Percentiles rank a stretch among this genome's conserved stretches.
Conservation (phyloP, 2,888 invertebrate species). For the Ophion ellenae region DNA sequence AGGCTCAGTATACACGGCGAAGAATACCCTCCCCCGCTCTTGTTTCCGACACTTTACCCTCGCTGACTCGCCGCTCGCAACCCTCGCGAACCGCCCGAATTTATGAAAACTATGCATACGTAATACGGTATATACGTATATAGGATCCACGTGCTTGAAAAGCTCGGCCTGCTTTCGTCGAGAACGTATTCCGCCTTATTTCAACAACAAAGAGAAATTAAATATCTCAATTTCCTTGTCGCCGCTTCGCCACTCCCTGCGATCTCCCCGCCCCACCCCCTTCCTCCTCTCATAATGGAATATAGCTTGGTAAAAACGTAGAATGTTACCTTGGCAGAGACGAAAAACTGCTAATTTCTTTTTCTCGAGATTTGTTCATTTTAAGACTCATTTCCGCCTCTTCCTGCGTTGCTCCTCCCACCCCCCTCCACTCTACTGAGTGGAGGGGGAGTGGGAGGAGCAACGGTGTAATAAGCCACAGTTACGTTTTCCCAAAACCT, state of each 20-base stretch:
- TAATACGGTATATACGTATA: conserved; percentile 64
- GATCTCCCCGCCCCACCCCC: too few relatives aligned
- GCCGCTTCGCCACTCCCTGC: neutral
- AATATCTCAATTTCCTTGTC: conserved; percentile 24
- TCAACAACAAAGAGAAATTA: conserved; percentile 10
- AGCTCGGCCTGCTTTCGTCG: conserved; percentile 31
- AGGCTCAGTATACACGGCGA: neutral
- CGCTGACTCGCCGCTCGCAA: conserved; percentile 32
- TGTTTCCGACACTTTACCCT: conserved; percentile 28
- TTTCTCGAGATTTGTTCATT: conserved; percentile 14
- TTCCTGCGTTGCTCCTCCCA: neutral
- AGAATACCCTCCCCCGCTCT: neutral
- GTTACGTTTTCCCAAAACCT: conserved; percentile 43
- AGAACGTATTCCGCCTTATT: conserved; percentile 44
- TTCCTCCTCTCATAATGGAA: too few relatives aligned
- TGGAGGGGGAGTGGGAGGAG: too few relatives aligned
- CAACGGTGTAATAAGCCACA: neutral
- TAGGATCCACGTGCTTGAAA: conserved; percentile 54
- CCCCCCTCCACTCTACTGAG: neutral
- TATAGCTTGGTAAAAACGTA: neutral
- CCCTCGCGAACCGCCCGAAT: conserved; percentile 61
- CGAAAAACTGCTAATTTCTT: conserved; percentile 16
- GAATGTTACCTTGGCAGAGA: neutral
- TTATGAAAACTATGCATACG: conserved; percentile 71
- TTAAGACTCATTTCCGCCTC: conserved; percentile 20